Conservation (phyloP, 2,797 vertebrate genomes). For the Melanogrammus aeglefinus region DNA sequence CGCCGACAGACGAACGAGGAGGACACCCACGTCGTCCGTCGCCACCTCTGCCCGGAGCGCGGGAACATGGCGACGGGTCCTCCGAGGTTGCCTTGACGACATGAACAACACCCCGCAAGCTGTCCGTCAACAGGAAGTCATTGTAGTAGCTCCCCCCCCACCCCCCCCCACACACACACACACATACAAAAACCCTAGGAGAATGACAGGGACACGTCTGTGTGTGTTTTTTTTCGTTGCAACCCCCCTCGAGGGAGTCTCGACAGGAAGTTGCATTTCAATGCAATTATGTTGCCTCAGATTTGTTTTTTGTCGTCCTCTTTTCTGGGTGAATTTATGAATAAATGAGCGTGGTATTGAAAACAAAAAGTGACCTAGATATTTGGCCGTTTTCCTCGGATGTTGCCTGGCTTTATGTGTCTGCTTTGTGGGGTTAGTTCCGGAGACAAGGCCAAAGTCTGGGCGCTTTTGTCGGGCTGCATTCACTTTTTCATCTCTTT, state of each 20-base stretch:
- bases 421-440: slow-evolving; percentile 26
- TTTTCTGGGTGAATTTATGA: slow-evolving; percentile 73
- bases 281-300: slow-evolving; percentile 61
- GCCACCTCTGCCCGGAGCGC: neutral
- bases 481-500: neutral
- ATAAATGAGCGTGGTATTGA: slow-evolving; percentile 77
- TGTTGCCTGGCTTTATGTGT: slow-evolving; percentile 39
- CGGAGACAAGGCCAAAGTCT: slow-evolving; percentile 19
- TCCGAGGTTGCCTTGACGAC: neutral
- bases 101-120: neutral
- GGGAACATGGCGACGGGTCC: neutral
- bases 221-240: slow-evolving; percentile 45
- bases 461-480: slow-evolving; percentile 7
- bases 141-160: neutral
- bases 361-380: slow-evolving; percentile 76
- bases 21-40: neutral
- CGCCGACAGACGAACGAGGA: neutral
- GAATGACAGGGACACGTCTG: slow-evolving; percentile 38
- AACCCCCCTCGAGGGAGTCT: slow-evolving; percentile 51
- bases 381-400: slow-evolving; percentile 40
- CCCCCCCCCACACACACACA: neutral
- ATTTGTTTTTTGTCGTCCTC: slow-evolving; percentile 53
- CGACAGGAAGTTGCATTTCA: slow-evolving; percentile 73
- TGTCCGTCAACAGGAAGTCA: neutral
- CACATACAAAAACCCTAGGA: slow-evolving; percentile 29